Conservation (phyloP, 2,113 vertebrate species). For the Coptodon bakossiorum region DNA sequence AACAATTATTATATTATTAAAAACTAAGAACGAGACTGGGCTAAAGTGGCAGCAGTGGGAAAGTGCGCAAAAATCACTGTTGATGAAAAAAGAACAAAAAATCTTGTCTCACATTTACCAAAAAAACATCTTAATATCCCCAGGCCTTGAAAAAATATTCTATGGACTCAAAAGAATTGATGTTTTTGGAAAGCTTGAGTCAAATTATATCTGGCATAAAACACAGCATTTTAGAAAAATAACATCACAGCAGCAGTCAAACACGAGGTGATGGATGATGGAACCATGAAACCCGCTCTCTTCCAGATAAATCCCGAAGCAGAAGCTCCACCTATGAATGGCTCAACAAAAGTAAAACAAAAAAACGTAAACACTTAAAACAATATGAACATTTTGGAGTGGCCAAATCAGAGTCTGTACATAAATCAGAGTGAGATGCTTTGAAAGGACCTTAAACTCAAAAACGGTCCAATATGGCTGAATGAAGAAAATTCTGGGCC, state of each 20-base stretch:
- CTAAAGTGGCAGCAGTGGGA: background rate
- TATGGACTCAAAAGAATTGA: background rate
- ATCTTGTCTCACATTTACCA: background rate
- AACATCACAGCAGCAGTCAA: background rate
- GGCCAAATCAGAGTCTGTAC: background rate
- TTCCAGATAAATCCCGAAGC: background rate
- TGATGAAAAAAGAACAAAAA: background rate
- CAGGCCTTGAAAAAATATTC: accelerated
- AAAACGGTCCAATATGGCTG: background rate
- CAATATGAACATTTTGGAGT: accelerated
- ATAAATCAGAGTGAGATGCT: background rate
- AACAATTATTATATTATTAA: background rate
- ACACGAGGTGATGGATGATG: background rate
- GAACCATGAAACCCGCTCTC: background rate
- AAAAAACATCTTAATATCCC: background rate
- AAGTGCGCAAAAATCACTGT: background rate
- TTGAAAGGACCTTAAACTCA: background rate
- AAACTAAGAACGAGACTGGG: background rate
- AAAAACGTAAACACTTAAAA: background rate
- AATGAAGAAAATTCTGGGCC: background rate
- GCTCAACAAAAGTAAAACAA: accelerated
- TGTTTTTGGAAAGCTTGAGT: background rate
- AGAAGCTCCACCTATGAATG: background rate
- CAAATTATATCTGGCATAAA: background rate
- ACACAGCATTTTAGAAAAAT: background rate